These are phyloP conservation scores for Trichomalopsis sarcophagae DNA, from an alignment of 1,140 invertebrate species.

Conservation along the genomic window DNA sequence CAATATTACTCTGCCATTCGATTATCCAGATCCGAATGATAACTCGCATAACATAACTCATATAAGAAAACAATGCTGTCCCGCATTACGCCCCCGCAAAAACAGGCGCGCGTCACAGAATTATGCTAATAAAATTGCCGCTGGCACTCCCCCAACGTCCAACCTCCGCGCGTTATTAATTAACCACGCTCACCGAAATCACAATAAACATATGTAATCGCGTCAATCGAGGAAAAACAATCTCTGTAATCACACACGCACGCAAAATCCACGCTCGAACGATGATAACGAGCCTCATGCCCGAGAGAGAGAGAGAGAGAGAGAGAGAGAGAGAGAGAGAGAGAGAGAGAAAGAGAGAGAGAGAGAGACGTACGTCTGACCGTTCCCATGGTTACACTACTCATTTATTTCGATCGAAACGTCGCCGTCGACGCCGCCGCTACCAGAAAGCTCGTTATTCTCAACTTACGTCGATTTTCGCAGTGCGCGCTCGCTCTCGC, in stretches of 20 bases:
- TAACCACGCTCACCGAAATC: not conserved
- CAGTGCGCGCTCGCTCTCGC: not conserved
- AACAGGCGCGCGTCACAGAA: not conserved
- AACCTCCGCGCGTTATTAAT: not conserved
- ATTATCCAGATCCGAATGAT: not conserved
- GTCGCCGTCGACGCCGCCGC: not conserved
- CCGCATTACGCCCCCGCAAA: not conserved
- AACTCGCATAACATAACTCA: not conserved
- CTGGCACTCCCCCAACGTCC: not conserved
- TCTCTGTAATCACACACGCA: not conserved
- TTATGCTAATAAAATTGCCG: not conserved
- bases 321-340: no score
- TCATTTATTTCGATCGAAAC: slow-evolving; percentile 26
- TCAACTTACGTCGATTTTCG: slow-evolving; percentile 17
- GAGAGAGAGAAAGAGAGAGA: no score
- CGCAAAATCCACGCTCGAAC: not conserved
- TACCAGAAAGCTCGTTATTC: not conserved
- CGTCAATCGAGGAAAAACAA: slow-evolving; percentile 26
- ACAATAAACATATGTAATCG: not conserved
- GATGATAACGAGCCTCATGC: not conserved
- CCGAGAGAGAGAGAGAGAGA: no score
- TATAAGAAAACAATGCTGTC: not conserved
- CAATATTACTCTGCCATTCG: not conserved
- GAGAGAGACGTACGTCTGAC: not conserved
- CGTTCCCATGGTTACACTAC: slow-evolving; percentile 12